These are phyloP conservation scores for Microcebus lehilahytsara DNA, from an alignment of 2,113 vertebrate genomes.

Conservation along the genomic window DNA sequence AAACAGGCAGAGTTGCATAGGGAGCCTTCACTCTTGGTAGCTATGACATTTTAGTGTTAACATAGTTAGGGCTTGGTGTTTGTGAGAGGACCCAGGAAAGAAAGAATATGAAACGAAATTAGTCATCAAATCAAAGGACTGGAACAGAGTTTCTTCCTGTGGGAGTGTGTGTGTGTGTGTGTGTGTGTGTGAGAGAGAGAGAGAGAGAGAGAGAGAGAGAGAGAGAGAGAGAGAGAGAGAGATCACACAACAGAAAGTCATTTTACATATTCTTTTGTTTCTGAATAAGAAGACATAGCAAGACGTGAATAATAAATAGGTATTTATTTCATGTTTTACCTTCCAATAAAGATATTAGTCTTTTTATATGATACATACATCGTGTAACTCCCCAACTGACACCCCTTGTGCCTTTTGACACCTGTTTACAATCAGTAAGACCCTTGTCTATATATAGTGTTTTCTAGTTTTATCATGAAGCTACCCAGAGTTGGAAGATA, in stretches of 20 bases:
- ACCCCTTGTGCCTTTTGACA: not conserved
- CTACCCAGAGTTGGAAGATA: not conserved
- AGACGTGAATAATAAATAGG: not conserved
- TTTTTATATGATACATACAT: not conserved
- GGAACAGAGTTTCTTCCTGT: not conserved
- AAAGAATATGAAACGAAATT: not conserved
- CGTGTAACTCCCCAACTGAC: not conserved
- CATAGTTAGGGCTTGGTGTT: not conserved
- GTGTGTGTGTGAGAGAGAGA: not conserved
- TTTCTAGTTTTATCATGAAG: not conserved
- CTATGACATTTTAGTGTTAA: not conserved
- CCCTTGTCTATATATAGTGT: not conserved
- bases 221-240: not conserved
- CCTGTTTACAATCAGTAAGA: not conserved
- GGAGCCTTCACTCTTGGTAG: not conserved
- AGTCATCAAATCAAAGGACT: not conserved
- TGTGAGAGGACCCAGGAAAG: not conserved
- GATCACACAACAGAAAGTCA: fast-evolving
- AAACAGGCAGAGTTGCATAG: not conserved
- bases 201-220: too few species aligned
- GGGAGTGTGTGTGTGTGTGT: not conserved
- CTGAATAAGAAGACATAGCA: not conserved
- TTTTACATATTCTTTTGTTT: not conserved
- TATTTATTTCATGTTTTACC: not conserved
- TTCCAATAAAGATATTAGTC: not conserved